Base-by-base conservation (phyloP, 2,888 invertebrate species). In the Chironomus tentans region DNA sequence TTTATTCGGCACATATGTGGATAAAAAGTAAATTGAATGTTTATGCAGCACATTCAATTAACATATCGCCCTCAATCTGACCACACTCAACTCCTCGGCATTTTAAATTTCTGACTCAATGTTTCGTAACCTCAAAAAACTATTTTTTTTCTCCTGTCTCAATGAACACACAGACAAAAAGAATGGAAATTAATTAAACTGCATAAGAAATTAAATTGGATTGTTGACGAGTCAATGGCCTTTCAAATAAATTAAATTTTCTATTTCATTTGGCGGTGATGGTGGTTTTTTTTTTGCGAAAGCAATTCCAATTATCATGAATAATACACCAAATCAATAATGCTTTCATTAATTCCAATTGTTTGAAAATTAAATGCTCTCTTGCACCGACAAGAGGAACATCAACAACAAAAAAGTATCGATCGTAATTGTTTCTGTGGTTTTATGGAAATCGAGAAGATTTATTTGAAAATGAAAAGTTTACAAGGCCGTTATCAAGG, bases 1-100 rank as follows among this genome's bases (percentile, higher is more conserved):
- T 38, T 38, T 28, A 5, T 28, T 38, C 38, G 38, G 38, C 38
- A 38, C 10, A 38, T 38, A 38, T 38, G 38, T 2, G 10, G 10
- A 38, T 0, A 38, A 38, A 38, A 47, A n/a, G 4, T 12, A 46
- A 24, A 10, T 46, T 46, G 2, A 50, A 7, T 77, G 76, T 77
- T 38, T 38, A 38, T 38, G 38, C 38, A 38, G 38, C 38, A 38
- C 38, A 38, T 38, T 89, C 89, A 78, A 91, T 86, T 21, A 92
- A 82, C 78, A 93, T 92, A 80, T 93, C 93, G 5, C 92, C 92
- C 81, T 93, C 89, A 0, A 87, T 87, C 79, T 91, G 92, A 15
- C 87, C 88, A 0, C 22, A 38, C 92, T 91, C 78, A 90, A 83
- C 80, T 93, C 91, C 80, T 93, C 93, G 0, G 92, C 68, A 65